These are phyloP conservation scores for Rhinichthys klamathensis DNA, from an alignment of 2,113 vertebrate genomes.

Conservation along the genomic window DNA sequence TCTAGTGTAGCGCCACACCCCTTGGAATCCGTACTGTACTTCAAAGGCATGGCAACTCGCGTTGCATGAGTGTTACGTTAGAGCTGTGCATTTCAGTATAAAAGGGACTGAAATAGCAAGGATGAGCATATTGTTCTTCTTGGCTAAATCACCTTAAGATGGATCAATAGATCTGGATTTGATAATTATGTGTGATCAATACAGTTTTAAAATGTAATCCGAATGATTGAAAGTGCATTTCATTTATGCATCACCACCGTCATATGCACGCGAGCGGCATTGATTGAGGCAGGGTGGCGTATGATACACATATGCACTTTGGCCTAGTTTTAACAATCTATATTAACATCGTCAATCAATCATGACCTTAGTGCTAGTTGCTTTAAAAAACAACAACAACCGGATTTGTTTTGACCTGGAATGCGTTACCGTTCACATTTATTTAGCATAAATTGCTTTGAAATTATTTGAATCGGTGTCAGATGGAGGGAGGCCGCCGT, in stretches of 20 bases:
- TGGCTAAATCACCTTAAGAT: not conserved
- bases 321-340: slow-evolving; percentile 25
- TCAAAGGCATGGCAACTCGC: slow-evolving; percentile 17
- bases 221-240: slow-evolving; percentile 5
- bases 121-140: not conserved
- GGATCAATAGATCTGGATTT: not conserved
- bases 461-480: not conserved
- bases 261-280: not conserved
- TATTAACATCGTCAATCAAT: not conserved
- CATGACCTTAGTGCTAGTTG: not conserved
- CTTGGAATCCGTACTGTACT: slow-evolving; percentile 31
- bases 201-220: not conserved
- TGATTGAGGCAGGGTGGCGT: not conserved
- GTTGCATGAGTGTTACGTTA: not conserved
- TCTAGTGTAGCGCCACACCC: slow-evolving; percentile 41
- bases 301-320: not conserved
- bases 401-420: not conserved
- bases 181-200: not conserved
- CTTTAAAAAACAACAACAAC: not conserved
- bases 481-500: not conserved
- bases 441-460: not conserved
- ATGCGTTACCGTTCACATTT: not conserved
- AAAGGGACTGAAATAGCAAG: not conserved
- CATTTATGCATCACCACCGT: not conserved
- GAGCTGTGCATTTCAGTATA: not conserved